Evolutionary conservation across 2,113 vertebrate species (phyloP), one percentile per base, ranked within the genome.

Genomic region (Mastomys natalensis): DNA sequence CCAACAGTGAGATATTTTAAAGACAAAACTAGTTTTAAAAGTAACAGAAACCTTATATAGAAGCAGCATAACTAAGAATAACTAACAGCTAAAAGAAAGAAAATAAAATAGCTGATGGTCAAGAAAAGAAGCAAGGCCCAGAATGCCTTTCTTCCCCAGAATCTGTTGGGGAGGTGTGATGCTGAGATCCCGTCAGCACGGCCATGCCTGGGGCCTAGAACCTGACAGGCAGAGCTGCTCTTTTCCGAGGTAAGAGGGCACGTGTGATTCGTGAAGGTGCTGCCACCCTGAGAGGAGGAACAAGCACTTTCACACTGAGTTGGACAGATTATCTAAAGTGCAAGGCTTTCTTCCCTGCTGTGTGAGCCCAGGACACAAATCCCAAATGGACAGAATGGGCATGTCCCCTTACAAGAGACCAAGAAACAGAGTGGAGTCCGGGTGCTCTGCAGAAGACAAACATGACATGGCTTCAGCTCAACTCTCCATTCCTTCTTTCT

Each of bases 41-140:
- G 62, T 43, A 55, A 89, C 7, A 93, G 78, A 29, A 81, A 51
- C 88, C n/a, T 72, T 86, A 92, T 43, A 58, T 45, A 51, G 86
- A 94, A 84, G 72, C 29, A 90, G 45, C 51, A 31, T 7, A 82
- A 55, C n/a, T 74, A 31, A 74, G 81, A 37, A 45, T 82, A 70
- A 62, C 24, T 82, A 62, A 70, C 29, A 78, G 92, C 84, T 34
- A 31, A 90, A 78, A 94, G 51, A 78, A 94, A 91, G 68, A 60
- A 60, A 85, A 11, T 4, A 82, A 95, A 84, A 68, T 34, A 82
- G 68, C 60, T 19, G n/a, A 87, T 58, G 68, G 34, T 51, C 53
- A 95, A 73, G 43, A 34, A 84, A 19, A 53, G 62, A 95, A 84
- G 55, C 17, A 62, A 90, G n/a, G 84, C 88, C 73, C 73, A 87